Evolutionary conservation across 2,888 invertebrate species (phyloP).

Genomic region (Morpho deidamia): DNA sequence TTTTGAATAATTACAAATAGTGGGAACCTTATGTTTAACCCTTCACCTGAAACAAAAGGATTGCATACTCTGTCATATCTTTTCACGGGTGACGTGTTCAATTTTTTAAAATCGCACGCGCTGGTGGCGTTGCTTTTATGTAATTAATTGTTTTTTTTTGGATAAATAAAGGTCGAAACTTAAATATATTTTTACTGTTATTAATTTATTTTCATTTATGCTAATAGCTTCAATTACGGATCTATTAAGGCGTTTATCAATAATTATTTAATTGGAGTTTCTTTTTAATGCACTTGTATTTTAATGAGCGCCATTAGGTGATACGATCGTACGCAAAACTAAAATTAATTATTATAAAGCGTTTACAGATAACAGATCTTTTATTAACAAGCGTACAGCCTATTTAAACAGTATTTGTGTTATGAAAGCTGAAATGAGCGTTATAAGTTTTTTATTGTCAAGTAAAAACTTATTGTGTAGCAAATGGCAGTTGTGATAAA

Average conservation of each 20-base stretch:
- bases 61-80: slow-evolving; percentile 46
- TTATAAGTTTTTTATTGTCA: background rate
- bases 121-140: slow-evolving; percentile 46
- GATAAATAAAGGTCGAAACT: slow-evolving; percentile 15
- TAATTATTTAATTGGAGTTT: slow-evolving; percentile 3
- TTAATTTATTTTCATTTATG: slow-evolving; percentile 19
- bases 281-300: slow-evolving; percentile 6
- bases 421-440: background rate
- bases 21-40: no score
- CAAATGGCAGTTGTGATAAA: background rate
- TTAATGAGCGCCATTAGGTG: slow-evolving; percentile 1
- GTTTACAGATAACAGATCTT: background rate
- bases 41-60: no score
- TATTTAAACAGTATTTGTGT: background rate
- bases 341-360: background rate
- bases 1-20: no score
- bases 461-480: background rate
- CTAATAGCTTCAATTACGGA: slow-evolving; percentile 20
- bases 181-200: slow-evolving; percentile 16
- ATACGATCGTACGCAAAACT: slow-evolving; percentile 1
- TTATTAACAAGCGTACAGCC: background rate
- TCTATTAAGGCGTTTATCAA: slow-evolving; percentile 16
- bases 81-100: slow-evolving; percentile 47
- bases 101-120: slow-evolving; percentile 67
- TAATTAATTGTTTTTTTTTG: slow-evolving; percentile 7